Base-by-base conservation (phyloP, 2,113 vertebrate species). In the Cyphomyrus discorhynchus region DNA sequence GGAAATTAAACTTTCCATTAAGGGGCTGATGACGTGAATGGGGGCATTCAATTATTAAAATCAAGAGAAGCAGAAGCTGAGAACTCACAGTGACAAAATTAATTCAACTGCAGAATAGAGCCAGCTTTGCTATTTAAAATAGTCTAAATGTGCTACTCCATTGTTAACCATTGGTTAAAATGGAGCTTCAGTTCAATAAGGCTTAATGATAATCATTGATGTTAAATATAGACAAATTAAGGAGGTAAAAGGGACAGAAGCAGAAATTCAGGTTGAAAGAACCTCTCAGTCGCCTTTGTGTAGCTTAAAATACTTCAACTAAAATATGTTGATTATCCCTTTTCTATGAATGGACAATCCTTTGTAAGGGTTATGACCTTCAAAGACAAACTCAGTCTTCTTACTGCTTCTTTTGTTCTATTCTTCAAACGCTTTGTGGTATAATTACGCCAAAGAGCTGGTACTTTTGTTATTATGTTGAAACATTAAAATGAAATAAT, bases 41-140 rank as follows among this genome's bases (percentile, higher is more conserved):
- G 47, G 42, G 31, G 9, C 31, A 35, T 82, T 77, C 31, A 15
- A n/a, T 83, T 89, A 82, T 89, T 89, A 83, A 89, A 89, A 82
- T 89, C 74, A 89, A 42, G 35, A 27, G n/a, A 49, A 74, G 62
- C 9, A 13, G 47, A 88, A 77, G 66, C 46, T 88, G 62, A 88
- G 66, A 46, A 74, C 66, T 66, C 62, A 49, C 45, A 4, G 62
- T 17, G 62, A 66, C 62, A 47, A 66, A 24, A 62, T 88, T 70
- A 88, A 88, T 80, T 89, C 9, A 39, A 49, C 88, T 17, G 31
- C 47, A 56, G 47, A 82, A 19, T 1, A 31, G 70, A 74, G 21
- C 45, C 27, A 39, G 88, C 66, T 47, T 31, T 53, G 35, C 31
- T 35, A 3, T 80, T 82, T 82, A 45, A 53, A 83, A 31, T 47